A percentile compares a stretch with the other conserved stretches of the same genome.
phyloP scores from a whole-genome alignment of 2,797 vertebrate genomes.

The Spondyliosoma cantharus region DNA sequence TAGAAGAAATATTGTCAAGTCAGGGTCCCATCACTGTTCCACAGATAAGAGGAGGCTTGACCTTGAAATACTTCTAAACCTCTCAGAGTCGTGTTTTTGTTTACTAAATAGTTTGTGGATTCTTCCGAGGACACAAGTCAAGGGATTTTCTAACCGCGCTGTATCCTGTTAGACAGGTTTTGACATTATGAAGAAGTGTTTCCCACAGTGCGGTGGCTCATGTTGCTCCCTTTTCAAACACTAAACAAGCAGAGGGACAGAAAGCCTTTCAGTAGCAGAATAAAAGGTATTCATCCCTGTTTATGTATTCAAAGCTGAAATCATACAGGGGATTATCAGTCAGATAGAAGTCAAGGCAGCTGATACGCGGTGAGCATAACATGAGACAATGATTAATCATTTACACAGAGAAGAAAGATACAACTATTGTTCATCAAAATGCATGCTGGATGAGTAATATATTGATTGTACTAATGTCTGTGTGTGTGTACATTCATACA shows the following conservation, averaged over 20 bases:
- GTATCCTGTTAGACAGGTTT: constrained; percentile 60
- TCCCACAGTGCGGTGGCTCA: constrained; percentile 43
- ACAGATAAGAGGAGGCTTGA: not conserved
- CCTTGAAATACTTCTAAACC: not conserved
- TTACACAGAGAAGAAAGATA: not conserved
- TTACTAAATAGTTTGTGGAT: constrained; percentile 19
- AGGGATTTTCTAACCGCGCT: not conserved
- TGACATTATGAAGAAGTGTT: constrained; percentile 12
- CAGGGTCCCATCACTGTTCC: not conserved
- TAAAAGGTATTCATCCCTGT: constrained; percentile 49
- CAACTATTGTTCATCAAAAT: not conserved
- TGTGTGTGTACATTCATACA: not conserved
- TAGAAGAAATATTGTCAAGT: not conserved
- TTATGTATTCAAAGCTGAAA: constrained; percentile 36
- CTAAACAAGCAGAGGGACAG: constrained; percentile 20
- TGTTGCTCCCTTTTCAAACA: constrained; percentile 59
- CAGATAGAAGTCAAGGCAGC: not conserved
- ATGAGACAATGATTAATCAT: constrained; percentile 5
- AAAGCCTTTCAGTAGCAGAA: constrained; percentile 45
- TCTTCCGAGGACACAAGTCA: not conserved
- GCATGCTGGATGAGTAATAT: not conserved
- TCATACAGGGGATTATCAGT: constrained; percentile 7
- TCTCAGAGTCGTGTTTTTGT: not conserved
- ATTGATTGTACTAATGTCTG: not conserved
- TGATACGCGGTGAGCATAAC: not conserved